Conservation (phyloP, 2,113 vertebrate genomes). For the Engraulis encrasicolus region DNA sequence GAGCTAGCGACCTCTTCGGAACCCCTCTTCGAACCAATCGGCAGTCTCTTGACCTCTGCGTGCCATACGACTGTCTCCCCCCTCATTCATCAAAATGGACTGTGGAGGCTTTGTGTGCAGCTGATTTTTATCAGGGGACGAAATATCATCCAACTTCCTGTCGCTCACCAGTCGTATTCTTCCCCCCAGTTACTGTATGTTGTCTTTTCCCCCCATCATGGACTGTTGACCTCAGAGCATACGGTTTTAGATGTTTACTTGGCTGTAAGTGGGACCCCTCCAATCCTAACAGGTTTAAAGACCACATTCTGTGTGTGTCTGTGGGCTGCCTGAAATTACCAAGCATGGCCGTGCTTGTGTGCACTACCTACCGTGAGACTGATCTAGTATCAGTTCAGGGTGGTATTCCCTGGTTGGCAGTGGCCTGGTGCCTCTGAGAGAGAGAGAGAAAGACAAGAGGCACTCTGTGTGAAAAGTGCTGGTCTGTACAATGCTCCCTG, state of each 20-base stretch:
- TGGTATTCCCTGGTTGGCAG: slow-evolving; percentile 10
- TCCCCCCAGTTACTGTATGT: background rate
- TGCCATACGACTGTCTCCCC: slow-evolving; percentile 4
- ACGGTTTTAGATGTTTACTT: background rate
- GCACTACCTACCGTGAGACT: background rate
- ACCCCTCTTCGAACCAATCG: background rate
- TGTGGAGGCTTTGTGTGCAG: background rate
- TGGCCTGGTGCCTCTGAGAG: slow-evolving; percentile 5
- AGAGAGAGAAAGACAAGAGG: slow-evolving; percentile 28
- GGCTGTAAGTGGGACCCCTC: background rate
- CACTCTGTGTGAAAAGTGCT: slow-evolving; percentile 18
- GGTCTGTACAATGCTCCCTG: slow-evolving; percentile 8
- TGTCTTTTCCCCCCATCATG: background rate
- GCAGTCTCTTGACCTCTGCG: background rate
- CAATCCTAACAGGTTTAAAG: background rate
- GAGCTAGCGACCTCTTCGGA: background rate
- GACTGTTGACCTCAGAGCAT: background rate
- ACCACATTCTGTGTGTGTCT: background rate
- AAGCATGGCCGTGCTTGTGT: background rate
- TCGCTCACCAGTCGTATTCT: background rate
- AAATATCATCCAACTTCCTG: background rate
- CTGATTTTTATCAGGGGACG: slow-evolving; percentile 3
- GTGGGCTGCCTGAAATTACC: background rate
- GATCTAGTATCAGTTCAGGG: background rate
- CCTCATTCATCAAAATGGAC: background rate